Evolutionary conservation across 2,888 invertebrate species (phyloP).

Genomic region (Hyalella azteca): DNA sequence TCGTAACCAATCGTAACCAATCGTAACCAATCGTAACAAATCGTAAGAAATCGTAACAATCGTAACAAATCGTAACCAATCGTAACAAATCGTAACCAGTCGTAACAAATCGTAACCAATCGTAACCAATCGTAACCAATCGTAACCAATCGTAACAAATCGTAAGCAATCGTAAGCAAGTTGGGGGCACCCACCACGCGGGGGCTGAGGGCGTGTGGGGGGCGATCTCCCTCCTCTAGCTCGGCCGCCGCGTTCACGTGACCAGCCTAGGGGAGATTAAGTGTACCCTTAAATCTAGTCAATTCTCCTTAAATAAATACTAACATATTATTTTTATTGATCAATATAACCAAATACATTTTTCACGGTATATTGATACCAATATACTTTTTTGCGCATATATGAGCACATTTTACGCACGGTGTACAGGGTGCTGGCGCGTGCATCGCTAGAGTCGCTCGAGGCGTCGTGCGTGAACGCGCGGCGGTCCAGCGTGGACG

Average conservation of each 20-base stretch:
- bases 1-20: too few relatives aligned
- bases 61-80: too few relatives aligned
- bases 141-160: neutral
- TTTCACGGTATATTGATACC: too few relatives aligned
- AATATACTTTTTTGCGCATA: constrained; percentile 2
- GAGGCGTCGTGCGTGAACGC: constrained; percentile 77
- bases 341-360: too few relatives aligned
- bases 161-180: neutral
- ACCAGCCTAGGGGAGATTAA: neutral
- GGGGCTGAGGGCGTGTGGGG: neutral
- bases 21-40: too few relatives aligned
- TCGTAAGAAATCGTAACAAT: too few relatives aligned
- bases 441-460: constrained; percentile 68
- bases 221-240: neutral
- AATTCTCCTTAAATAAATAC: too few relatives aligned
- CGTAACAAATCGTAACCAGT: neutral
- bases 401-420: neutral
- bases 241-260: neutral
- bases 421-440: neutral
- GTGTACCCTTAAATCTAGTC: too few relatives aligned
- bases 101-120: neutral
- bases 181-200: neutral
- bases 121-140: neutral
- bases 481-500: constrained; percentile 69
- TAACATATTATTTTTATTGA: too few relatives aligned